Evolutionary conservation across 2,797 vertebrate species (phyloP).

Genomic region (Podarcis siculus): DNA sequence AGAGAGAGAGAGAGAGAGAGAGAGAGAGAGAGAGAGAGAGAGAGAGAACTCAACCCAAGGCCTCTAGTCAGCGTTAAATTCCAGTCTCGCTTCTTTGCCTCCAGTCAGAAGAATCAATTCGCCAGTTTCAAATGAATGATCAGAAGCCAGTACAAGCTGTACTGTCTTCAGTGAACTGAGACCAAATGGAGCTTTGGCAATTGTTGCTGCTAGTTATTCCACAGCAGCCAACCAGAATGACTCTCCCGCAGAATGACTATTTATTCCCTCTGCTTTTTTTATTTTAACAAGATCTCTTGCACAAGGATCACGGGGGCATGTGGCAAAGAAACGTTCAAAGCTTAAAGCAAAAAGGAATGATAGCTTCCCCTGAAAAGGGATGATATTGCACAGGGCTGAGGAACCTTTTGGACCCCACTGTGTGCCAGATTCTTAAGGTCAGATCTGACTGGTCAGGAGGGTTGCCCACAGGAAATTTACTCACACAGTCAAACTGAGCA

Average conservation of each 20-base stretch:
- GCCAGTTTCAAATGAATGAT: conserved; percentile 48
- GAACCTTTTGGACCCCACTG: too few relatives aligned
- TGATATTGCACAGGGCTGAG: background rate
- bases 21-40: background rate
- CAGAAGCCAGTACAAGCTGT: conserved; percentile 57
- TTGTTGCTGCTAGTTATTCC: conserved; percentile 51
- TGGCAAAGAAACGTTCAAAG: background rate
- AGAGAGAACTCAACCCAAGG: conserved; percentile 4
- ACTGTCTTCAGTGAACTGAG: conserved; percentile 37
- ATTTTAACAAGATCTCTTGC: conserved; percentile 54
- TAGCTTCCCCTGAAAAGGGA: background rate
- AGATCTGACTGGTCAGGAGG: too few relatives aligned
- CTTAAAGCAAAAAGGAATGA: background rate
- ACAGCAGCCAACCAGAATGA: background rate
- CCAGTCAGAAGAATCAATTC: conserved; percentile 43
- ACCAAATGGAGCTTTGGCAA: conserved; percentile 56
- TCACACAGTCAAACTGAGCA: too few relatives aligned
- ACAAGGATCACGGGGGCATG: background rate
- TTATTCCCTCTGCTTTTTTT: conserved; percentile 3
- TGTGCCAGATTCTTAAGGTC: too few relatives aligned
- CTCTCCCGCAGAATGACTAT: background rate
- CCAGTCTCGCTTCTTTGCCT: conserved; percentile 27
- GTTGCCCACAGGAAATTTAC: too few relatives aligned
- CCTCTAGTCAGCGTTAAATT: background rate
- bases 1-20: too few relatives aligned